Evolutionary conservation across 1,140 invertebrate genomes (phyloP).

Genomic region (Leptestheria dahalacensis): DNA sequence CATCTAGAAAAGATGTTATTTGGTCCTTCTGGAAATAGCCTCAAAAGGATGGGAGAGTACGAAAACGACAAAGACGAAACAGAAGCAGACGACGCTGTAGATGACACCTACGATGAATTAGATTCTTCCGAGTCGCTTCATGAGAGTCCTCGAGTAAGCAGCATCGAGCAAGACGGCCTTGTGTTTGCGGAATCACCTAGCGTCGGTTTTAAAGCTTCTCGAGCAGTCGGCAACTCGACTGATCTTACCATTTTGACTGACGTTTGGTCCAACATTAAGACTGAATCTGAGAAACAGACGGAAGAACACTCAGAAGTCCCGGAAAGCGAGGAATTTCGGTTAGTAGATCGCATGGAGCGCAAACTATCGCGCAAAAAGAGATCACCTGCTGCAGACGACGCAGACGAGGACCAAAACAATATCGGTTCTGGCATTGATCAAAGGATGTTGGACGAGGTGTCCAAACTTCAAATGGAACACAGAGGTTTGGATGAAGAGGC

Average conservation of each 20-base stretch:
- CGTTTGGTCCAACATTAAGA: not conserved
- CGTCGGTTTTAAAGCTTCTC: not conserved
- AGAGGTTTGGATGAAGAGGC: too few relatives aligned
- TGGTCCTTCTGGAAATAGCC: not conserved
- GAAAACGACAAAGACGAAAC: not conserved
- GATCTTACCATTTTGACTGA: not conserved
- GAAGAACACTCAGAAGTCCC: not conserved
- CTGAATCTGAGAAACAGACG: not conserved
- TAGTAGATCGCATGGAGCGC: not conserved
- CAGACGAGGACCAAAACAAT: not conserved
- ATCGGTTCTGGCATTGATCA: too few relatives aligned
- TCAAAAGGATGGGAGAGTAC: not conserved
- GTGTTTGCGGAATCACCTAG: not conserved
- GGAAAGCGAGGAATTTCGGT: not conserved
- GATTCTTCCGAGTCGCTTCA: too few relatives aligned
- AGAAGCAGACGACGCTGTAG: too few relatives aligned
- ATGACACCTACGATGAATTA: too few relatives aligned
- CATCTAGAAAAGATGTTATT: slow-evolving; percentile 11
- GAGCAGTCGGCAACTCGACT: not conserved
- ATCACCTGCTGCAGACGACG: not conserved
- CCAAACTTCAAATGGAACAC: too few relatives aligned
- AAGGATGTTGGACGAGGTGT: too few relatives aligned
- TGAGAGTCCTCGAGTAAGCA: not conserved
- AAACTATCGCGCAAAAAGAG: not conserved
- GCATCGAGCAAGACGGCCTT: not conserved